Evolutionary conservation across 1,140 invertebrate species (phyloP).

Genomic region (Agrypnia vestita): DNA sequence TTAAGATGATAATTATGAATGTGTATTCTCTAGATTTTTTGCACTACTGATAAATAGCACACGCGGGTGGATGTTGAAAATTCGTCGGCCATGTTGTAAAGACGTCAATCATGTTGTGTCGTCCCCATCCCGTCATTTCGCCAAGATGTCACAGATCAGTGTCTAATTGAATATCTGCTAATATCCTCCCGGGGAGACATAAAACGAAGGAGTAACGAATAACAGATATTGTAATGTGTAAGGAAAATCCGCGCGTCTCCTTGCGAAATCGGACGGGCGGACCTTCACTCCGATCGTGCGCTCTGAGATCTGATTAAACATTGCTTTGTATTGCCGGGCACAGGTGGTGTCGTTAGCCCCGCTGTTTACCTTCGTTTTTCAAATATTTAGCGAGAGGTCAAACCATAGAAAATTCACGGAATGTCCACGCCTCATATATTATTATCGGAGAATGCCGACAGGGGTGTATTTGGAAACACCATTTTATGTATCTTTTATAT

Average conservation of each 20-base stretch:
- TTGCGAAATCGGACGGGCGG: background rate
- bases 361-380: background rate
- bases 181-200: too few relatives aligned
- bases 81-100: too few relatives aligned
- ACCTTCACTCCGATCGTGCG: slow-evolving; percentile 1
- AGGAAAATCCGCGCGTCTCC: background rate
- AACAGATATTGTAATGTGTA: background rate
- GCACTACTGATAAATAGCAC: too few relatives aligned
- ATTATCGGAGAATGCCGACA: background rate
- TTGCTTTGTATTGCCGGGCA: background rate
- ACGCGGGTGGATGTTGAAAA: too few relatives aligned
- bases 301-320: slow-evolving; percentile 6
- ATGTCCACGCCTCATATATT: background rate
- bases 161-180: too few relatives aligned
- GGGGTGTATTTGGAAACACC: too few relatives aligned
- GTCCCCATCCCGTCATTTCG: too few relatives aligned
- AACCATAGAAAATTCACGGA: background rate
- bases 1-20: too few relatives aligned
- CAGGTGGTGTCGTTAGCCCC: slow-evolving; percentile 7
- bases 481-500: too few relatives aligned
- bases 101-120: too few relatives aligned
- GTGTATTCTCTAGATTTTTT: too few relatives aligned
- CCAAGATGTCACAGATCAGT: too few relatives aligned
- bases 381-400: slow-evolving; percentile 13
- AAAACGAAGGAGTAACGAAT: background rate